Base-by-base conservation (phyloP, 2,113 vertebrate genomes). In the Festucalex cinctus region DNA sequence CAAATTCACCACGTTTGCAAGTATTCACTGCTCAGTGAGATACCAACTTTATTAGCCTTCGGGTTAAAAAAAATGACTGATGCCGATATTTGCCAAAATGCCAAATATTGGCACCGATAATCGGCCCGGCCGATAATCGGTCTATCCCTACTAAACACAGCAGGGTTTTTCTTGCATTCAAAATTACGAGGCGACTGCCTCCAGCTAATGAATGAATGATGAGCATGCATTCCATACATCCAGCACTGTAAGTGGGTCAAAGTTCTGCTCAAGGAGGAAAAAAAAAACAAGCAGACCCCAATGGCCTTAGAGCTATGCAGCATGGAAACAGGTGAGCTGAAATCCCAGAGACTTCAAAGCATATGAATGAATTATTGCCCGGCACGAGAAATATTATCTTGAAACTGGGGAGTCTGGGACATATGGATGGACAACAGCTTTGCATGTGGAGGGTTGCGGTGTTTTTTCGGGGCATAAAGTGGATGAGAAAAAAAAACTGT, bases 281-380 rank as follows among this genome's bases (percentile, higher is more conserved):
- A 53, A 37, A 44, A 46, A 53, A 67, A 5, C 12, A 32, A 35
- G 43, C 59, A 16, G 54, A 17, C 57, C 62, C 59, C 73, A 19
- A 26, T n/a, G 68, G 64, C 37, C 36, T 61, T 16, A 61, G 54
- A 68, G 49, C 46, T 44, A 58, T 56, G 63, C 73, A 35, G 74
- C 69, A 76, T 72, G 78, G 70, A 77, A 79, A 81, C 75, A 76
- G 80, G 60, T 68, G 73, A 65, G 67, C 66, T 71, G 66, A 79
- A 77, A 80, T 69, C 66, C 64, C 24, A 0, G 73, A 71, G 58
- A 78, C 83, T 80, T 87, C 84, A 87, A 86, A 87, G 77, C 72
- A 79, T 83, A 77, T 73, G 63, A 75, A 74, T 62, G 66, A 78
- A 84, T 81, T 78, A 76, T 81, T 76, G 63, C 32, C 82, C 81